These are phyloP conservation scores for Hystrix brachyura DNA, from an alignment of 2,113 vertebrate species.

Conservation along the genomic window DNA sequence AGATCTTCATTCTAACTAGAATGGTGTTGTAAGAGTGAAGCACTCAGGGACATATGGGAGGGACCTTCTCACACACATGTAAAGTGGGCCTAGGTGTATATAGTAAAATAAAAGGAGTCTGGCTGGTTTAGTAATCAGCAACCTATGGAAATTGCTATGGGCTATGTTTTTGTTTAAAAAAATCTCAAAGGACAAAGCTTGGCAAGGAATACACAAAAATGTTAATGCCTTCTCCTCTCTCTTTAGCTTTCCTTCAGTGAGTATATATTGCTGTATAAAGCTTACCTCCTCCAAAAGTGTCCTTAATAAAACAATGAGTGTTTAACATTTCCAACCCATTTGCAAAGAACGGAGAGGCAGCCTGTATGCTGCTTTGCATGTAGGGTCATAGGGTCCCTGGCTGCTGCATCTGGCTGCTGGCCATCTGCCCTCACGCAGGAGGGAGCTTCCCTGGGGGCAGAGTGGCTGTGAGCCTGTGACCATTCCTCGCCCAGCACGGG, in stretches of 20 bases:
- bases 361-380: background rate
- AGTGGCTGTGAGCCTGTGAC: background rate
- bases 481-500: rapidly evolving
- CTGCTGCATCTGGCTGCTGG: rapidly evolving
- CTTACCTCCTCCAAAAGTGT: background rate
- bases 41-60: background rate
- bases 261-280: background rate
- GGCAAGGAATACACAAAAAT: background rate
- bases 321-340: constrained; percentile 35
- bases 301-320: background rate
- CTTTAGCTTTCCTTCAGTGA: background rate
- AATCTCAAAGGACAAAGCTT: background rate
- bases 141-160: background rate
- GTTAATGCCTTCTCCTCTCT: background rate
- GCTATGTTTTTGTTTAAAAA: background rate
- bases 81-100: background rate
- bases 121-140: background rate
- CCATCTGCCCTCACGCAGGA: background rate
- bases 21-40: background rate
- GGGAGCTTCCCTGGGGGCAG: background rate
- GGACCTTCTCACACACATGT: background rate
- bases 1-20: background rate
- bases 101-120: background rate
- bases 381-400: background rate
- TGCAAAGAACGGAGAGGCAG: background rate